Evolutionary conservation across 1,140 invertebrate genomes (phyloP), one percentile per base, ranked within the genome.

Genomic region (Drosophila parvula): DNA sequence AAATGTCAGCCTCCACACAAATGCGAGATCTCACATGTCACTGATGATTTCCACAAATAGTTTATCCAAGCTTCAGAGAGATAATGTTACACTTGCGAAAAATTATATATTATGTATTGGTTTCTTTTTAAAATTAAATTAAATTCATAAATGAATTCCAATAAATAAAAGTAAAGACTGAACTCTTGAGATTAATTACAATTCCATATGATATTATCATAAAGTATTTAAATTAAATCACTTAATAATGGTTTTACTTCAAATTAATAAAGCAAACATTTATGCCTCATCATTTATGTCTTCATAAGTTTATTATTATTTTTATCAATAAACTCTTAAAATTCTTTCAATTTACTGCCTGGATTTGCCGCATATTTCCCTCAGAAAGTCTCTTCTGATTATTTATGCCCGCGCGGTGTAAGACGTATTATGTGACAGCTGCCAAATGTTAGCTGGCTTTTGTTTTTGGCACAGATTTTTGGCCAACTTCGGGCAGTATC

Each of bases 371-470:
- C 0, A 16, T 12, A 4, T 14, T 3, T 48, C 18, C 43, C 4
- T 10, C 7, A 55, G 38, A 55, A 55, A 75, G 14, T 38, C 71
- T 43, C 3, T 14, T 14, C n/a, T 43, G 30, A 41, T 55, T 48
- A 61, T 45, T 53, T 55, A 56, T 58, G 48, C 38, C 28, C 77
- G 36, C 32, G 50, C 71, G 61, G 60, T 51, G 69, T 53, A 56
- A 43, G 64, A 78, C 63, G 61, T 89, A 83, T 78, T 63, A 68
- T 62, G 74, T 78, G 80, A 84, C 84, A 89, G 85, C 74, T 88
- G 84, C 84, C 84, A 88, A 88, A 84, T 89, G 73, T 65, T 71
- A 62, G 71, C 76, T 62, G 63, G 78, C 74, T 64, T 64, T 50
- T 43, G 59, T 45, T 82, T 79, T 79, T 78, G 80, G 79, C 73